Percentiles rank a stretch among this genome's conserved stretches.
phyloP scores from a whole-genome alignment of 2,888 invertebrate species.

The Oscheius onirici region DNA sequence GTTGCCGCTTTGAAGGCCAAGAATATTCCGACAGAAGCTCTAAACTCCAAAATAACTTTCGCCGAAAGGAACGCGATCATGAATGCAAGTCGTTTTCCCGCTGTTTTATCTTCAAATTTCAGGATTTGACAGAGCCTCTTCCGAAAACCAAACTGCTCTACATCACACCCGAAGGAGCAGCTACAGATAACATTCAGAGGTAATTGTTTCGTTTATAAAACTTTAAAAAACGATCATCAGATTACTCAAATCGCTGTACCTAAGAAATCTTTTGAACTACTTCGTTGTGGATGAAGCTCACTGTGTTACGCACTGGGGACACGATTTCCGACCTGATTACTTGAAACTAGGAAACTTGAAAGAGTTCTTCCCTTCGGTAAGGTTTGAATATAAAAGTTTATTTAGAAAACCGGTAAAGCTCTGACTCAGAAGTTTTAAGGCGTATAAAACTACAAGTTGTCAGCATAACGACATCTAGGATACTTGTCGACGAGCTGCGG shows the following conservation, averaged over 20 bases:
- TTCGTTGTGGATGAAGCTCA: constrained; percentile 97
- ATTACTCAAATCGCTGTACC: constrained; percentile 30
- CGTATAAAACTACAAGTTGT: constrained; percentile 4
- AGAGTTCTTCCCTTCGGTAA: constrained; percentile 77
- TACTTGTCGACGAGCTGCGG: constrained; percentile 80
- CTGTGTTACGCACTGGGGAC: constrained; percentile 98
- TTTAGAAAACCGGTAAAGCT: background rate
- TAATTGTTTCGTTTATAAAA: constrained; percentile 9
- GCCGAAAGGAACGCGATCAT: constrained; percentile 83
- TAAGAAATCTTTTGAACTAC: constrained; percentile 83
- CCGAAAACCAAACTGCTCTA: constrained; percentile 88
- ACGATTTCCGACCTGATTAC: constrained; percentile 92
- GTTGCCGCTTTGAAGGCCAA: constrained; percentile 83
- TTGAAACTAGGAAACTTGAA: constrained; percentile 84
- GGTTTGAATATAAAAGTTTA: background rate
- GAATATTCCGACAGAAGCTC: constrained; percentile 85
- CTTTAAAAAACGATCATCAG: constrained; percentile 2
- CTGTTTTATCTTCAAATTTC: background rate
- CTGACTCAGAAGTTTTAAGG: background rate
- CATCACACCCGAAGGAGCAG: constrained; percentile 95
- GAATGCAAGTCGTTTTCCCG: constrained; percentile 68
- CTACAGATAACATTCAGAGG: constrained; percentile 76
- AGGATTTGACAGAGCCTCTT: constrained; percentile 53
- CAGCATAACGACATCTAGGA: constrained; percentile 73
- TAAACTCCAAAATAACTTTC: constrained; percentile 88